Percentiles rank a stretch among this genome's conserved stretches.
These are phyloP conservation scores for Scomberomorus guttatus DNA, from an alignment of 2,797 vertebrate species.

Conservation along the genomic window DNA sequence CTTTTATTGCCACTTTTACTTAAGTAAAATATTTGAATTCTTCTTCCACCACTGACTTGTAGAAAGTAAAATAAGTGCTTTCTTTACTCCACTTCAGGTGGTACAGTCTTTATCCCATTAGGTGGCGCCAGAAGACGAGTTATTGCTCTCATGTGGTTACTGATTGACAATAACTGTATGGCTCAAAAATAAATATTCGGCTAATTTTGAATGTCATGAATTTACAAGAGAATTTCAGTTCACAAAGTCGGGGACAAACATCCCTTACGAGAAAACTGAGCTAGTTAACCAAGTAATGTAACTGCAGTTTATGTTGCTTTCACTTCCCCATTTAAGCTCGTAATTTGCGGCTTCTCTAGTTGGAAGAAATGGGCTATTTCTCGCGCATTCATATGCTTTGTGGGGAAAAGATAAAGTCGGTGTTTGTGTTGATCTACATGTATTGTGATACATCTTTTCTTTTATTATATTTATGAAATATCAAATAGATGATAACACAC, in stretches of 20 bases:
- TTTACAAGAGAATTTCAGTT: not conserved
- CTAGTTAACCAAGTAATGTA: not conserved
- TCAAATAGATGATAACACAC: not conserved
- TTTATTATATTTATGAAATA: not conserved
- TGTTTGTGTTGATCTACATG: not conserved
- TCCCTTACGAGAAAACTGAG: not conserved
- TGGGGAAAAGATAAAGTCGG: not conserved
- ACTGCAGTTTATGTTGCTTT: slow-evolving; percentile 50
- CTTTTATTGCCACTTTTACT: not conserved
- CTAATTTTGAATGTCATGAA: too few species aligned
- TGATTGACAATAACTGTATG: not conserved
- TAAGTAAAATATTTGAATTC: not conserved
- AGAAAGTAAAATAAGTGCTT: not conserved
- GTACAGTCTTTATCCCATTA: slow-evolving; percentile 36
- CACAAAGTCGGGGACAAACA: not conserved
- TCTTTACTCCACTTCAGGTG: not conserved
- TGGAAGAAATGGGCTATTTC: not conserved
- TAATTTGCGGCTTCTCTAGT: not conserved
- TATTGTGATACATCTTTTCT: not conserved
- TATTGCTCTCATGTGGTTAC: not conserved
- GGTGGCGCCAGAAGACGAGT: slow-evolving; percentile 49
- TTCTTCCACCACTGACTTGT: not conserved
- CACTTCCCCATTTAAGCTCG: not conserved
- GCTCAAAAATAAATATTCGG: not conserved
- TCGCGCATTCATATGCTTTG: not conserved